phyloP scores from a whole-genome alignment of 2,888 invertebrate genomes.

The Crepidodera aurea region DNA sequence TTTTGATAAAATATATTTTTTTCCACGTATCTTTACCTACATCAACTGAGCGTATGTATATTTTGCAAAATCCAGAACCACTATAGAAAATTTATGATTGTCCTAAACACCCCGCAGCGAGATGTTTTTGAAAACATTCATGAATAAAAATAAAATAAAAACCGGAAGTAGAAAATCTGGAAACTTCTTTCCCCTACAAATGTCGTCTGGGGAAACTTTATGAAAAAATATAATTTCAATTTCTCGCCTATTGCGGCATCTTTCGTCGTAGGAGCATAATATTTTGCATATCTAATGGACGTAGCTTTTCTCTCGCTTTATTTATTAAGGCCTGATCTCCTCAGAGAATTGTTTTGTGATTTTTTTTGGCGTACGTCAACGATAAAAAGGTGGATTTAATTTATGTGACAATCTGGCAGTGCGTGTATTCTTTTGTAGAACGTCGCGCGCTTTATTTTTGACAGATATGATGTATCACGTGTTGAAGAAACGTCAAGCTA shows the following conservation, averaged over 20 bases:
- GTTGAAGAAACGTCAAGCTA: not conserved
- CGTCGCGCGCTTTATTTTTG: not conserved
- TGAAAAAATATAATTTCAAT: conserved; percentile 57
- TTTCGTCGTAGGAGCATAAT: conserved; percentile 51
- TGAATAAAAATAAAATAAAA: conserved; percentile 56
- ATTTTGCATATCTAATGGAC: conserved; percentile 54
- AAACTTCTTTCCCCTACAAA: conserved; percentile 52
- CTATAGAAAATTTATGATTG: conserved; percentile 48
- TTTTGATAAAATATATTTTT: no score
- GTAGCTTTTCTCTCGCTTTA: conserved; percentile 48
- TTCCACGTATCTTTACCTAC: no score
- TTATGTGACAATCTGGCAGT: not conserved
- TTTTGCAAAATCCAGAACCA: conserved; percentile 13
- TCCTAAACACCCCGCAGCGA: conserved; percentile 44
- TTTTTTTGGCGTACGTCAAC: conserved; percentile 37
- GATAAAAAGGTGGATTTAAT: conserved; percentile 16
- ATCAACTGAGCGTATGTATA: not conserved
- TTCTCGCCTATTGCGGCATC: conserved; percentile 50
- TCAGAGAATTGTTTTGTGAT: conserved; percentile 42
- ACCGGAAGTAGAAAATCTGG: conserved; percentile 51
- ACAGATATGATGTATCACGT: not conserved
- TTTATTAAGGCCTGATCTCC: conserved; percentile 49
- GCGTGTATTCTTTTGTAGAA: not conserved
- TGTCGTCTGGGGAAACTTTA: conserved; percentile 54
- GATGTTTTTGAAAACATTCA: conserved; percentile 49